These are phyloP conservation scores for Ameiurus melas DNA, from an alignment of 2,113 vertebrate species.

Conservation along the genomic window DNA sequence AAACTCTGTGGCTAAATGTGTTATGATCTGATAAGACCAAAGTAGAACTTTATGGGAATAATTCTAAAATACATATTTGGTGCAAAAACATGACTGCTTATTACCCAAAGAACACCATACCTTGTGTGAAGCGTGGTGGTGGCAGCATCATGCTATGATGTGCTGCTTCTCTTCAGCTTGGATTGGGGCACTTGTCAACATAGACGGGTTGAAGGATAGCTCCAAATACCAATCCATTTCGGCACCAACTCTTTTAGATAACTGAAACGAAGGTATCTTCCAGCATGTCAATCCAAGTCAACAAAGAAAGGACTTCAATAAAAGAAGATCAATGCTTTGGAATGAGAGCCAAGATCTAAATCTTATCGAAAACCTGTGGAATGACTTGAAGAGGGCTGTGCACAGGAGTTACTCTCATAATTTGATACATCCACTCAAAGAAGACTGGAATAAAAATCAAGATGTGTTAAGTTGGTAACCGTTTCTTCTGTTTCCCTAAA, in stretches of 20 bases:
- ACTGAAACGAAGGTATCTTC: neutral
- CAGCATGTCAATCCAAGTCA: neutral
- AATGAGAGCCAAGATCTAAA: neutral
- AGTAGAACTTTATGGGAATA: neutral
- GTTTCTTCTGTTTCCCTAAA: neutral
- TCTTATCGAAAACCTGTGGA: neutral
- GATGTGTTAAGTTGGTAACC: neutral
- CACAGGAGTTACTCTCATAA: neutral
- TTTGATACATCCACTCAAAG: neutral
- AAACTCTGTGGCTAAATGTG: neutral
- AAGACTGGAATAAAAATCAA: neutral
- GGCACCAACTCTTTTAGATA: neutral
- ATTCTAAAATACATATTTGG: neutral
- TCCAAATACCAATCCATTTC: neutral
- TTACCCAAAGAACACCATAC: neutral
- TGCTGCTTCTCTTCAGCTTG: neutral
- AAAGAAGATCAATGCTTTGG: neutral
- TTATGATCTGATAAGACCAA: neutral
- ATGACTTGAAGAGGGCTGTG: neutral
- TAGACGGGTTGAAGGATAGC: neutral
- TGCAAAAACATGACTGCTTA: neutral
- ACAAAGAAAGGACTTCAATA: neutral
- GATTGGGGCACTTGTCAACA: neutral
- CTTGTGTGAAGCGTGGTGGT: neutral
- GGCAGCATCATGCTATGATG: neutral